Base-by-base conservation (phyloP, 2,797 vertebrate genomes). In the Hypotaenidia okinawae region DNA sequence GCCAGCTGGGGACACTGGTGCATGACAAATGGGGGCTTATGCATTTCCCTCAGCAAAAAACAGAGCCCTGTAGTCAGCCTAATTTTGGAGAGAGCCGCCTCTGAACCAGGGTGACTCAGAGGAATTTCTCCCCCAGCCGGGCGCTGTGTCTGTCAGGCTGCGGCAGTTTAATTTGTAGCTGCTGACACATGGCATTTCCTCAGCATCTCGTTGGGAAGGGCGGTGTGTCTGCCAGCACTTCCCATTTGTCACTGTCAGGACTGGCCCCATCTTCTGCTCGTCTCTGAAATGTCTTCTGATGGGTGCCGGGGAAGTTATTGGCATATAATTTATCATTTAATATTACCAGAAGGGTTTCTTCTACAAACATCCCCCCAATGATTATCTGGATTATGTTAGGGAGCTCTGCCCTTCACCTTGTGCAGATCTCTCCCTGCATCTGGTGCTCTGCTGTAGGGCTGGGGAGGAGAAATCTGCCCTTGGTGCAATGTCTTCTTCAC, bases 151-250 rank as follows among this genome's bases (percentile, higher is more conserved):
- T 35, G 78, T 58, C 55, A 22, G 73, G 62, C 93, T 86, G 94
- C 69, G 25, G 87, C 93, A 76, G 90, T 95, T 90, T 89, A 5
- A 84, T 96, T 87, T 95, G 94, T 70, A 92, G 87, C 81, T 28
- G 95, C 96, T 95, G 97, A 95, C 97, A 97, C 95, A 70, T 25
- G 83, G 95, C 75, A 61, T 93, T 93, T 90, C 59, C 86, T 83
- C 52, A 16, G 49, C 67, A 84, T 28, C 94, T 84, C 73, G 28
- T 67, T 59, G 66, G 11, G 57, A 93, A 97, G 96, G 94, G 92
- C 93, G 58, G 13, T 7, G 64, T 78, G 94, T 90, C 96, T 96
- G 92, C 55, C 21, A 28, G 96, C 57, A 52, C 77, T 87, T 58
- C 82, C 81, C 52, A 93, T 96, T 93, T 93, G 93, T 97, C 96